Conservation (phyloP, 2,113 vertebrate species). For the Pycnonotus jocosus region DNA sequence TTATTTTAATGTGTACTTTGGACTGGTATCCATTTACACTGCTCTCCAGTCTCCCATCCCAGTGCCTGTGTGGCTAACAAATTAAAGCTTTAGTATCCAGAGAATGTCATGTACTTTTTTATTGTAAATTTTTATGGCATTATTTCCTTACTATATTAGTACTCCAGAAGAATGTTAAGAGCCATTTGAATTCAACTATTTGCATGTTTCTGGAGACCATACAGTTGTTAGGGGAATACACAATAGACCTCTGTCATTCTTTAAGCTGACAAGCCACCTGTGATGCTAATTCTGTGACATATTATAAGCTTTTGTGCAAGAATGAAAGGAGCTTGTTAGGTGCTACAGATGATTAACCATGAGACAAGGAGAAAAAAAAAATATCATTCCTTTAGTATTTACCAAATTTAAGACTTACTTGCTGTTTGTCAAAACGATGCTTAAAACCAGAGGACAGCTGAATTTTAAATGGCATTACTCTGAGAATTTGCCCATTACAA, state of each 20-base stretch:
- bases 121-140: background rate
- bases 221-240: background rate
- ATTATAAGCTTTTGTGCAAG: background rate
- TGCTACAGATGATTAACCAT: background rate
- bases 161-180: background rate
- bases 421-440: background rate
- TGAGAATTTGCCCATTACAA: background rate
- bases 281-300: background rate
- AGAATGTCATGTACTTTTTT: background rate
- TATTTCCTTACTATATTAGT: background rate
- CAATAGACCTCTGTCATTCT: background rate
- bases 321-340: background rate
- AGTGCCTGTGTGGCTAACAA: background rate
- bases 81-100: background rate
- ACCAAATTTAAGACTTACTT: background rate
- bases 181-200: background rate
- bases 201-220: background rate
- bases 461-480: background rate
- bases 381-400: background rate
- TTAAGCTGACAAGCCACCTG: background rate
- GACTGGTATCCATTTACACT: background rate
- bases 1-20: background rate
- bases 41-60: background rate
- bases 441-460: background rate
- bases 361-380: background rate